phyloP scores from a whole-genome alignment of 1,140 invertebrate genomes.

The Hirudo medicinalis region DNA sequence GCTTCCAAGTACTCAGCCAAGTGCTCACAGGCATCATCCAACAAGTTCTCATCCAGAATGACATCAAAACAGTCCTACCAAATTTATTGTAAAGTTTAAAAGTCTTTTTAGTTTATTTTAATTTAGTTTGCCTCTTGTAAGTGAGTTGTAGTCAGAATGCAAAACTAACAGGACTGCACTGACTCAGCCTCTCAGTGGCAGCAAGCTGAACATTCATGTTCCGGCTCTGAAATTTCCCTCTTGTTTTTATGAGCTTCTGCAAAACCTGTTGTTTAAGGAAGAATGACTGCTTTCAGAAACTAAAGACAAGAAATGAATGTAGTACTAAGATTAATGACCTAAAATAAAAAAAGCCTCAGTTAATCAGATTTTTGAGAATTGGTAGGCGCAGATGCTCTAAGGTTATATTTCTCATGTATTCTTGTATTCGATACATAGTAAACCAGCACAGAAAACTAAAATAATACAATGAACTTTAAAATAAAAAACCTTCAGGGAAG shows the following conservation, averaged over 20 bases:
- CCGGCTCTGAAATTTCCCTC: slow-evolving; percentile 2
- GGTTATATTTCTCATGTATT: too few species aligned
- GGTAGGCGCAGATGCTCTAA: too few species aligned
- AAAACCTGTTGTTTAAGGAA: not conserved
- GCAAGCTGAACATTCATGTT: slow-evolving; percentile 8
- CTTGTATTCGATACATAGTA: too few species aligned
- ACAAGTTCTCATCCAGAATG: slow-evolving; percentile 92
- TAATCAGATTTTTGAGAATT: too few species aligned
- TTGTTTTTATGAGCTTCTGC: not conserved
- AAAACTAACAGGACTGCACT: slow-evolving; percentile 9
- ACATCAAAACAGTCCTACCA: slow-evolving; percentile 89
- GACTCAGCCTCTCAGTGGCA: slow-evolving; percentile 1
- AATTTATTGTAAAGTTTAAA: not conserved
- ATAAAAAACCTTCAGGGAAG: slow-evolving; percentile 74
- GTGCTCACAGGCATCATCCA: slow-evolving; percentile 95
- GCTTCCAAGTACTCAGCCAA: slow-evolving; percentile 92
- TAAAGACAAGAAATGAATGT: too few species aligned
- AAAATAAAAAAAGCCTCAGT: too few species aligned
- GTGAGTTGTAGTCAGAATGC: slow-evolving; percentile 56
- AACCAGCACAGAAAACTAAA: too few species aligned
- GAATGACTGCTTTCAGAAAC: too few species aligned
- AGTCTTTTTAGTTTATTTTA: too few species aligned
- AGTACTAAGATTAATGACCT: too few species aligned
- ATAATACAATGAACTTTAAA: too few species aligned
- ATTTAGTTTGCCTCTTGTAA: slow-evolving; percentile 93